phyloP scores from a whole-genome alignment of 2,888 invertebrate species.

The Alloscopus bannaensis region DNA sequence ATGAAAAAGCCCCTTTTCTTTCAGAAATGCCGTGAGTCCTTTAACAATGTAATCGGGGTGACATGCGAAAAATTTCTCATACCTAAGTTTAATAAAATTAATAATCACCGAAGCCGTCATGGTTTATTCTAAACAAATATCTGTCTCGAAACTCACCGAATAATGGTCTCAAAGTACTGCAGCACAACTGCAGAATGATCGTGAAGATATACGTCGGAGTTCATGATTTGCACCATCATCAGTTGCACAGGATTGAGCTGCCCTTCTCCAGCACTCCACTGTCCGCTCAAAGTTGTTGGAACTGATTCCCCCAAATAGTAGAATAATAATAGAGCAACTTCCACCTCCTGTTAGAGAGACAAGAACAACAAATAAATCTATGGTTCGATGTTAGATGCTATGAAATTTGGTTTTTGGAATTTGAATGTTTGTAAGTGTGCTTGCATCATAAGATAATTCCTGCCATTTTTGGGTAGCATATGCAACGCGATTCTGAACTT shows the following conservation, averaged over 20 bases:
- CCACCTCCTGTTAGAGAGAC: constrained; percentile 77
- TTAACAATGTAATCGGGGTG: constrained; percentile 77
- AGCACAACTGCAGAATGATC: constrained; percentile 77
- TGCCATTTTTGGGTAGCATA: constrained; percentile 76
- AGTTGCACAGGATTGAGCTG: constrained; percentile 74
- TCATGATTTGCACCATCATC: constrained; percentile 77
- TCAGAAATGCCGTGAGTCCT: constrained; percentile 77
- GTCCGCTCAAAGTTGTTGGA: constrained; percentile 51
- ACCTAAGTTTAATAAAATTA: constrained; percentile 74
- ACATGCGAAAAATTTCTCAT: constrained; percentile 78
- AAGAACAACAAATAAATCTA: background rate
- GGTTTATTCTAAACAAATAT: background rate
- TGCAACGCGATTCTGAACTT: constrained; percentile 76
- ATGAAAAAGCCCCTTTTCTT: constrained; percentile 77
- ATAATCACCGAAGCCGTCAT: background rate
- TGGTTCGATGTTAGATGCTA: constrained; percentile 8
- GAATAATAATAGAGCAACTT: constrained; percentile 77
- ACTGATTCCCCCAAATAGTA: constrained; percentile 78
- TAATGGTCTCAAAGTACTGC: constrained; percentile 75
- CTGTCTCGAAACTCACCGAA: constrained; percentile 42
- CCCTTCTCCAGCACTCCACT: constrained; percentile 63
- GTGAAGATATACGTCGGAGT: constrained; percentile 76
- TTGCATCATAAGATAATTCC: constrained; percentile 74
- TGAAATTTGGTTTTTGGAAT: too few relatives aligned
- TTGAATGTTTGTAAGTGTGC: too few relatives aligned